These are phyloP conservation scores for Spisula solida DNA, from an alignment of 2,888 invertebrate genomes.

Conservation along the genomic window DNA sequence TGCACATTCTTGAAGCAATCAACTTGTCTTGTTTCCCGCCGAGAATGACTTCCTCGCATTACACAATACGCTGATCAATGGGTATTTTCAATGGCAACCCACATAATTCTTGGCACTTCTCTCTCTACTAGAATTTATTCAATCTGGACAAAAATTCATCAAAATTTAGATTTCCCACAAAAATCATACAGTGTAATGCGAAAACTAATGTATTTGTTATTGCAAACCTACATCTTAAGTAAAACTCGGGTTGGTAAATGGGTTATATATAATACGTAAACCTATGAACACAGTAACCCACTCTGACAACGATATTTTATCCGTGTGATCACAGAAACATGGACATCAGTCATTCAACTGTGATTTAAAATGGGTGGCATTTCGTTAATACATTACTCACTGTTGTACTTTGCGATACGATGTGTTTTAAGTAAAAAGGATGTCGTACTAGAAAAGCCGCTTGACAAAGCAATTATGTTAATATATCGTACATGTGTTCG, in stretches of 20 bases:
- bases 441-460: neutral
- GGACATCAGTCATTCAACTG: neutral
- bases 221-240: slow-evolving; percentile 31
- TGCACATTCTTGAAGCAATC: slow-evolving; percentile 25
- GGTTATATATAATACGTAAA: slow-evolving; percentile 24
- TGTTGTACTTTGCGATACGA: neutral
- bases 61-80: slow-evolving; percentile 33
- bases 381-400: neutral
- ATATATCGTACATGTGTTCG: no score
- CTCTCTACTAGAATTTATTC: slow-evolving; percentile 33
- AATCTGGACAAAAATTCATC: slow-evolving; percentile 29
- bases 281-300: neutral
- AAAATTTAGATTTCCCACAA: slow-evolving; percentile 27
- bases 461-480: no score
- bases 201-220: slow-evolving; percentile 56
- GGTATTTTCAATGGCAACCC: neutral
- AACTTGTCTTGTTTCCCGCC: slow-evolving; percentile 22
- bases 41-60: slow-evolving; percentile 6
- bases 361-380: neutral
- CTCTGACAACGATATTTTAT: slow-evolving; percentile 18
- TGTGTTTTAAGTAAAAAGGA: neutral
- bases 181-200: slow-evolving; percentile 44
- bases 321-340: neutral
- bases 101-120: slow-evolving; percentile 34
- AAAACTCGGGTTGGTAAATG: slow-evolving; percentile 55